Conservation (phyloP, 2,888 invertebrate genomes). For the Fabriciana adippe region DNA sequence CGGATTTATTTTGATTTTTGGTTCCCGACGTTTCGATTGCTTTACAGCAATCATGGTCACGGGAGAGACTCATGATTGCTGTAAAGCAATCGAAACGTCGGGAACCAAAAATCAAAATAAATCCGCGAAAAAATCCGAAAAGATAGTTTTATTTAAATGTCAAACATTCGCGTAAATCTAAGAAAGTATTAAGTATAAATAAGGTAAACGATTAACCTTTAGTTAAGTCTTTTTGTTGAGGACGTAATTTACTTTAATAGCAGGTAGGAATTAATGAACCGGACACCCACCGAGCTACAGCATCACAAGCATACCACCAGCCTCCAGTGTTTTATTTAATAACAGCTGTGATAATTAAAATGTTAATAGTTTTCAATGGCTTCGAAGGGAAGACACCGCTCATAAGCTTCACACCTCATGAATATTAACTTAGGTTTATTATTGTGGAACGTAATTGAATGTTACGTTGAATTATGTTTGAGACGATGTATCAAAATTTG, state of each 20-base stretch:
- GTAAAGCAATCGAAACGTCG: no score
- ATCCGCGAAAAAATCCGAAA: no score
- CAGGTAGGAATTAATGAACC: conserved; percentile 29
- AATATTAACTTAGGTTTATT: conserved; percentile 36
- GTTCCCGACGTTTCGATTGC: no score
- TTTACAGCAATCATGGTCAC: no score
- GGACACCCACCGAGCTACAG: conserved; percentile 31
- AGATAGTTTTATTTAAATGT: no score
- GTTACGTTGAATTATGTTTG: background rate
- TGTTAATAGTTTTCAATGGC: conserved; percentile 51
- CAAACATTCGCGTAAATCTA: no score
- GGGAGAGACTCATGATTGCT: no score
- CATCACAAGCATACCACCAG: conserved; percentile 1
- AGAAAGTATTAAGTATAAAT: no score
- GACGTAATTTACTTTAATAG: conserved; percentile 12
- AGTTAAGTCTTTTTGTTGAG: background rate
- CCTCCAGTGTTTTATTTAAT: conserved; percentile 41
- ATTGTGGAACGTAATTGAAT: conserved; percentile 5
- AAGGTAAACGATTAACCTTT: background rate
- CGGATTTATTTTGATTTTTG: no score
- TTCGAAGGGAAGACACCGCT: conserved; percentile 41
- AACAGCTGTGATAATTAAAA: conserved; percentile 48
- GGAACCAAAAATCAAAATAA: no score
- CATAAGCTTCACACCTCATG: conserved; percentile 43
- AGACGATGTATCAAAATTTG: background rate